Base-by-base conservation (phyloP, 2,113 vertebrate species). In the Eulemur macaco region DNA sequence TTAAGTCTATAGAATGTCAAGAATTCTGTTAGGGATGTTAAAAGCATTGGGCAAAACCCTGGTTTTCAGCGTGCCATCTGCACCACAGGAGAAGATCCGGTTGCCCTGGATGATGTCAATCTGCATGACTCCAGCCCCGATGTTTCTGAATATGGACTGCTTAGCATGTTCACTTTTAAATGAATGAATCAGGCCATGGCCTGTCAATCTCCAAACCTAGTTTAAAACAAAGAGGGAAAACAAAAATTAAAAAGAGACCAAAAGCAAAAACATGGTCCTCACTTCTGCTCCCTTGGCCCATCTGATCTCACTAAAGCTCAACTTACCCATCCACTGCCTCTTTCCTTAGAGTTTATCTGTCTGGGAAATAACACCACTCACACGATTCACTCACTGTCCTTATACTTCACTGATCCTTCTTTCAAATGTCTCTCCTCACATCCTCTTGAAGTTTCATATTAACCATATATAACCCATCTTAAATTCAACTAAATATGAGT, bases 71-170 rank as follows among this genome's bases (percentile, higher is more conserved):
- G 99, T 99, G 96, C 99, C 99, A 37, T 99, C 99, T 5, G 99
- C 99, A 66, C 99, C 99, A 74, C 99, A 99, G 98, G 99, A 99
- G 98, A 99, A 99, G 98, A 99, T 99, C 76, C 99, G 99, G 96
- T 99, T 99, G 60, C 99, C 98, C 15, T 99, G 99, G 66, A 98
- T 98, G 8, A 99, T 99, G 98, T 99, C 99, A 78, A 99, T 99
- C 98, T 99, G 99, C 98, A 99, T 99, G 95, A 99, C 99, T 0
- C 99, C 99, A 9, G 99, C 99, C 42, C 99, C 99, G 14, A 99
- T 99, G 98, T 99, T 99, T 91, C 99, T 99, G 98, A 99, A 99
- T 98, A 99, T 99, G 93, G 99, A 99, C 98, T 99, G 99, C 97
- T 99, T 99, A 88, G 99, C 99, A 4, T 99, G 99, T 89, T 99